These are phyloP conservation scores for Drosophila ohnishii DNA, from an alignment of 1,140 invertebrate genomes.

Conservation along the genomic window DNA sequence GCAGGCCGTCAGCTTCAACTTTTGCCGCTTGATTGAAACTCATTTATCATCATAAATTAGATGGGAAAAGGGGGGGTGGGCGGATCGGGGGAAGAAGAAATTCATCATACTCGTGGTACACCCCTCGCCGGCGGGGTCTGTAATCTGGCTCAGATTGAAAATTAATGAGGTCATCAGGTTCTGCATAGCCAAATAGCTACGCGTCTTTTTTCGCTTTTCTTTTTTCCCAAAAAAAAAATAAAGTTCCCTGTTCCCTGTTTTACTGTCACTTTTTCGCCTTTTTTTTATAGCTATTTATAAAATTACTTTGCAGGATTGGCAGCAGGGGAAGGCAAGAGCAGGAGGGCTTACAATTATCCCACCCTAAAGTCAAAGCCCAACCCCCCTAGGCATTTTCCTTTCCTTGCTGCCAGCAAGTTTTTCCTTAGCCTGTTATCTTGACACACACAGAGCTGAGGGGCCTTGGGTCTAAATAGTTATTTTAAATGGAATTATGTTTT, in stretches of 20 bases:
- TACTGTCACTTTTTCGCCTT: constrained; percentile 18
- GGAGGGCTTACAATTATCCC: constrained; percentile 25
- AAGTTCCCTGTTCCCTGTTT: constrained; percentile 6
- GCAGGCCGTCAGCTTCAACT: constrained; percentile 63
- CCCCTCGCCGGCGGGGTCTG: constrained; percentile 8
- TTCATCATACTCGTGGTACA: constrained; percentile 62
- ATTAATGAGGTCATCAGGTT: constrained; percentile 82
- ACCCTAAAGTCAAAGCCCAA: constrained; percentile 9
- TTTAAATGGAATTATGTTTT: background rate
- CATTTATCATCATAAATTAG: constrained; percentile 83
- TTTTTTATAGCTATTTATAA: constrained; percentile 51
- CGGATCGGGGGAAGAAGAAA: constrained; percentile 36
- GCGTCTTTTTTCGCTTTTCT: background rate
- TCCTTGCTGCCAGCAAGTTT: background rate
- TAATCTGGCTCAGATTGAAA: constrained; percentile 82
- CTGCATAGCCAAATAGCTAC: constrained; percentile 32
- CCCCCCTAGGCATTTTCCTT: background rate
- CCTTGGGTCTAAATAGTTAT: background rate
- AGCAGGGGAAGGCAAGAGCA: background rate
- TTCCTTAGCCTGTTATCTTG: background rate
- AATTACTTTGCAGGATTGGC: constrained; percentile 21
- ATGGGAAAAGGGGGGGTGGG: background rate
- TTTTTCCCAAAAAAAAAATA: background rate
- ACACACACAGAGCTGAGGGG: background rate
- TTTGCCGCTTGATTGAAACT: constrained; percentile 82